Conservation (phyloP, 37 sponge, comb jelly and placozoan species). For the Ianthella basta region DNA sequence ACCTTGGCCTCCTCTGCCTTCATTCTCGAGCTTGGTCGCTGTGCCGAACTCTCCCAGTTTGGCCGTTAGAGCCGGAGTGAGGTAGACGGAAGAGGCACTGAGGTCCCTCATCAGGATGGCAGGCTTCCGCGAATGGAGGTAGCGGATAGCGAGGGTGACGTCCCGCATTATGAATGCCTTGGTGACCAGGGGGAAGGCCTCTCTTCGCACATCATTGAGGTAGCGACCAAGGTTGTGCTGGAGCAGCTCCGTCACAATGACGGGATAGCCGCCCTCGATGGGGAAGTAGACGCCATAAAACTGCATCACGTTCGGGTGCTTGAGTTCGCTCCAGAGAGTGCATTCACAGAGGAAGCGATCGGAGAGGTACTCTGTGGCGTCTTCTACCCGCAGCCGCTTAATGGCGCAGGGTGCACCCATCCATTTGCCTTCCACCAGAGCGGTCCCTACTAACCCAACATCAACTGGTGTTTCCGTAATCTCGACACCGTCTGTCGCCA, state of each 20-base stretch:
- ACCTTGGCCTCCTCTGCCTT: not conserved
- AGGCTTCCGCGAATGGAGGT: conserved; percentile 37
- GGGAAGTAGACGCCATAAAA: conserved; percentile 9
- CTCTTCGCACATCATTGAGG: not conserved
- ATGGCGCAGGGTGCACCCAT: conserved; percentile 12
- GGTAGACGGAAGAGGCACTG: conserved; percentile 19
- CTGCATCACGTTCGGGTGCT: conserved; percentile 16
- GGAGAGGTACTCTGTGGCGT: conserved; percentile 16
- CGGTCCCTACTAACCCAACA: conserved; percentile 12
- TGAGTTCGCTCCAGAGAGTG: conserved; percentile 18
- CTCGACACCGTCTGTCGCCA: not conserved
- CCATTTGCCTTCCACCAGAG: not conserved
- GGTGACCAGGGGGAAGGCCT: not conserved
- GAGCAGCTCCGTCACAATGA: not conserved
- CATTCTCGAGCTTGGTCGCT: not conserved
- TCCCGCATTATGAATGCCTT: conserved; percentile 36
- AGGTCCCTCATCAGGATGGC: conserved; percentile 36
- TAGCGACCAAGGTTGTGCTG: not conserved
- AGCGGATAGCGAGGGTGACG: conserved; percentile 26
- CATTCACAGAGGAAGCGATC: conserved; percentile 10
- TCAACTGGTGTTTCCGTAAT: not conserved
- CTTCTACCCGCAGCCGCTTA: not conserved
- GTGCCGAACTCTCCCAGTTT: conserved; percentile 39
- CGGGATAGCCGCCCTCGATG: not conserved
- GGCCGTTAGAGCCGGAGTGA: conserved; percentile 34